Base-by-base conservation (phyloP, 2,797 vertebrate genomes). In the Typhlichthys eigenmanni region DNA sequence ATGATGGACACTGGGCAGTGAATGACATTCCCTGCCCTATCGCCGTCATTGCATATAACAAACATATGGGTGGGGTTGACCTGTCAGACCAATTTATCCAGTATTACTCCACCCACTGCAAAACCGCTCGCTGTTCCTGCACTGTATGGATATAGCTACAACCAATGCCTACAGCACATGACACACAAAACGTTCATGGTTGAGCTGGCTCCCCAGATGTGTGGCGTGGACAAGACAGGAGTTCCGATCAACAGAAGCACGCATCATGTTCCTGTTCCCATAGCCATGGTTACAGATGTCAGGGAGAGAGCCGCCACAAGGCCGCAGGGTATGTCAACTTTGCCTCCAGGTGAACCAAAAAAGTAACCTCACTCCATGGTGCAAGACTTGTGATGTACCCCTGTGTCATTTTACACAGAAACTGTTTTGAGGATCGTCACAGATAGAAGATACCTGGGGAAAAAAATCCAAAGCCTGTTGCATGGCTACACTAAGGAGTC, bases 41-140 rank as follows among this genome's bases (percentile, higher is more conserved):
- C 55, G 63, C n/a, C 16, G 17, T 3, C 52, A 14, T 63, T 1
- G 66, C 53, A 6, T 67, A 57, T 8, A 73, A 71, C 3, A 64
- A 76, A 24, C 3, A 65, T 17, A 64, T 72, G 63, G 60, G 53
- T 57, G 66, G 63, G 7, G 63, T 70, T 34, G 56, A 34, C 34
- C 34, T 4, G 7, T 5, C 34, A 34, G 34, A 34, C 34, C 34
- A 34, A 34, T 7, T 34, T 7, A 34, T 34, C 34, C 34, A 34
- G 34, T 34, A 72, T 5, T 59, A 52, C 60, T 71, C 50, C 10
- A 54, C 54, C 17, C 34, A 38, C 29, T 12, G 52, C 2, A 68
- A 34, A 56, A 48, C 46, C 12, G 32, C 60, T 9, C 12, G 8
- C 38, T 71, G 12, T 60, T 64, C 14, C n/a, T 70, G 14, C 57